Evolutionary conservation across 2,113 vertebrate species (phyloP), one percentile per base, ranked within the genome.

Genomic region (Cyrtonyx montezumae): DNA sequence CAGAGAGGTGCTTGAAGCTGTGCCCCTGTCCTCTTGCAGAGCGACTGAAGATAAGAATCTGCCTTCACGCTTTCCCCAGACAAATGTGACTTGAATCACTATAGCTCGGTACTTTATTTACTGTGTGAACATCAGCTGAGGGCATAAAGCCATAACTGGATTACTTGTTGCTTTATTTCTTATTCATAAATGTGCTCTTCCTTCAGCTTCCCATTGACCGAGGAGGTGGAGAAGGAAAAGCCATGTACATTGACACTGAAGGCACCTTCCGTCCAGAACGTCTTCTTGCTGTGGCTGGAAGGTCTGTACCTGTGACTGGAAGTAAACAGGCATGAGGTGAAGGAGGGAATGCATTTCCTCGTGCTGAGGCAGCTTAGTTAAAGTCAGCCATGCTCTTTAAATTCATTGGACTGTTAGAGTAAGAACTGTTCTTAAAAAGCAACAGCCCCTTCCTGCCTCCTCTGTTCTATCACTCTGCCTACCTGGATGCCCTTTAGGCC

Each of bases 241-340:
- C 99, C 32, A 99, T 99, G 99, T 99, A 99, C 96, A 99, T 99
- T 3, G 99, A 99, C 97, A 99, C 99, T 0, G 99, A 99, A 84
- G 99, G 99, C 6, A 99, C 99, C 37, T 99, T 99, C 96, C 98
- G 99, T 58, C 99, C 99, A 2, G 99, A 99, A 94, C 98, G 99
- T 9, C 98, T 99, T 3, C 98, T 99, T 3, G 99, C 99, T 5
- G 99, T 99, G 53, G 99, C 99, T n/a, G 99, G 99, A 88, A 98
- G 99, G 99, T 99, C 68, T 84, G 98, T 96, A 25, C n/a, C 14
- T 9, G 2, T 6, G 14, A 15, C 25, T 9, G 3, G 26, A 11
- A 6, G 62, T 18, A 36, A 42, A 15, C 15, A 36, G 32, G 9
- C 4, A 1, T 22, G 48, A 11, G 9, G 1, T 51, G 34, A 58